A percentile compares a stretch with the other conserved stretches of the same genome.
phyloP scores from a whole-genome alignment of 2,113 vertebrate genomes.

The Eurypyga helias region DNA sequence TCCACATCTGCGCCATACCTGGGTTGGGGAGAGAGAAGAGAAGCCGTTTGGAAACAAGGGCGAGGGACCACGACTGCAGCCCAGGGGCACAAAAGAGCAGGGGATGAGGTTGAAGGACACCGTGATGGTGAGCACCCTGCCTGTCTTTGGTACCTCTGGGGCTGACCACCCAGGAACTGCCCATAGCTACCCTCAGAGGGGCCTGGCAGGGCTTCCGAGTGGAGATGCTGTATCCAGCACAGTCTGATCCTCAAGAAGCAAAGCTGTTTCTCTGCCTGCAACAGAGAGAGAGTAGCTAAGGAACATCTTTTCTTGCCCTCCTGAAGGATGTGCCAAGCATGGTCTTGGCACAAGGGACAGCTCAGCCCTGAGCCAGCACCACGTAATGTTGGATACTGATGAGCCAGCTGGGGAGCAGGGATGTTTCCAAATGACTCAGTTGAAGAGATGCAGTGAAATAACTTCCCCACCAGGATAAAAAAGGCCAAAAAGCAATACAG shows the following conservation, averaged over 20 bases:
- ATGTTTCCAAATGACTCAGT: constrained; percentile 4
- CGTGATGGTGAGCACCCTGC: not conserved
- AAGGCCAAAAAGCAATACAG: not conserved
- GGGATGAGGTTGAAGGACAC: not conserved
- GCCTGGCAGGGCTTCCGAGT: accelerated
- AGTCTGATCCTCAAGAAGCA: not conserved
- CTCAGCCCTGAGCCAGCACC: not conserved
- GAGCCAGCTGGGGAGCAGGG: not conserved
- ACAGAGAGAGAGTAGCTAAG: not conserved
- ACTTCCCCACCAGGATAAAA: not conserved
- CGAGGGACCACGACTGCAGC: not conserved
- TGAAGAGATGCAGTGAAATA: not conserved
- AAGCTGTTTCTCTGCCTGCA: not conserved
- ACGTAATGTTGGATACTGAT: not conserved
- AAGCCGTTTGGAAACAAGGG: not conserved
- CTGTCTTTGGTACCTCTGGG: not conserved
- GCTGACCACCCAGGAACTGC: not conserved
- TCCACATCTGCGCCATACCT: constrained; percentile 92
- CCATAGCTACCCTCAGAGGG: not conserved
- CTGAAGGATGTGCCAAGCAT: not conserved
- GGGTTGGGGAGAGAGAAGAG: not conserved
- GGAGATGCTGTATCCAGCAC: accelerated
- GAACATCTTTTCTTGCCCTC: not conserved
- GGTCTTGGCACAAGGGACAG: not conserved
- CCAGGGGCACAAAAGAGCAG: not conserved